These are phyloP conservation scores for Myotis findleyi DNA, from an alignment of 2,797 vertebrate species.

Conservation along the genomic window DNA sequence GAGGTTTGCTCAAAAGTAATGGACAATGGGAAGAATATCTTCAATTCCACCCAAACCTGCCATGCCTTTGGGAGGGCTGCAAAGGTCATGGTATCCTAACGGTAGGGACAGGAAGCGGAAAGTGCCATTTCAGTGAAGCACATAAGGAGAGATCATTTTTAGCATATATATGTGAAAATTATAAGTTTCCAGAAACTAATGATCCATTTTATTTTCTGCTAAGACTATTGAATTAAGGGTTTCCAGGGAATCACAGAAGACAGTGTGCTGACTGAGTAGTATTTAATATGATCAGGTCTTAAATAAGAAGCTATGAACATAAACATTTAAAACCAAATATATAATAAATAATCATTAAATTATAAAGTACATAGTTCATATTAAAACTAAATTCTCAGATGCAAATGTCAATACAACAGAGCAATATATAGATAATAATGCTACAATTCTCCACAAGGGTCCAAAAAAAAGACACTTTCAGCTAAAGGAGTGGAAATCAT, in stretches of 20 bases:
- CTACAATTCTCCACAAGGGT: slow-evolving; percentile 83
- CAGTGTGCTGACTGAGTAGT: slow-evolving; percentile 62
- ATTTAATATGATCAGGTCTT: slow-evolving; percentile 86
- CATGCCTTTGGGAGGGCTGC: not conserved
- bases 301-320: slow-evolving; percentile 85
- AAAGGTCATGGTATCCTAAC: not conserved
- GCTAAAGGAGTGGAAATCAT: slow-evolving; percentile 81
- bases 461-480: slow-evolving; percentile 78
- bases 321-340: slow-evolving; percentile 85
- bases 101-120: not conserved
- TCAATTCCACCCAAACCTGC: not conserved
- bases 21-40: not conserved
- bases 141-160: not conserved
- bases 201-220: not conserved
- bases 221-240: not conserved
- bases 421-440: slow-evolving; percentile 78
- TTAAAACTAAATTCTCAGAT: slow-evolving; percentile 84
- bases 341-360: slow-evolving; percentile 90
- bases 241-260: slow-evolving; percentile 72
- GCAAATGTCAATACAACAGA: slow-evolving; percentile 83
- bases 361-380: slow-evolving; percentile 81
- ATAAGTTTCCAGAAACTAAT: not conserved
- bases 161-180: not conserved
- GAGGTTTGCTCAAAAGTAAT: not conserved
- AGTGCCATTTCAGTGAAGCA: not conserved